A percentile compares a stretch with the other conserved stretches of the same genome.
Conservation (phyloP, 2,797 vertebrate species). For the Masticophis lateralis region DNA sequence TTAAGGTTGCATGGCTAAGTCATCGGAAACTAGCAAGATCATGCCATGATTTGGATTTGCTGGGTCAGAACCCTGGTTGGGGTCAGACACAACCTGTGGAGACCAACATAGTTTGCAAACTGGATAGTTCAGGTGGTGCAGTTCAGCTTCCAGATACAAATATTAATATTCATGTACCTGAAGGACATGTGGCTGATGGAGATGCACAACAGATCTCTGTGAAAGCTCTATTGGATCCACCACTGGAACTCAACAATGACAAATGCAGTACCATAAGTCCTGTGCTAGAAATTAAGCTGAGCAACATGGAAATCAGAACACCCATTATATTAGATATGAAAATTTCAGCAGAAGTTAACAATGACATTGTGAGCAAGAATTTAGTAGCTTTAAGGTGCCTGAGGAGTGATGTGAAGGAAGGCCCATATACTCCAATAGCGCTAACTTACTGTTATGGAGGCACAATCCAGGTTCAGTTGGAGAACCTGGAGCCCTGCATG, state of each 20-base stretch:
- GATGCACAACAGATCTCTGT: conserved; percentile 92
- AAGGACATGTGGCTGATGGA: conserved; percentile 84
- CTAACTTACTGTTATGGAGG: conserved; percentile 84
- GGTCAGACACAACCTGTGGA: conserved; percentile 97
- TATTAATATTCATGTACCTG: conserved; percentile 87
- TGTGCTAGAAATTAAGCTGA: conserved; percentile 90
- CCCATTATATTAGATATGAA: conserved; percentile 88
- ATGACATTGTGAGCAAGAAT: conserved; percentile 72
- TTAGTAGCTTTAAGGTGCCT: conserved; percentile 84
- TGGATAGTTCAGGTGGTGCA: conserved; percentile 87
- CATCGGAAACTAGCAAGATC: conserved; percentile 94
- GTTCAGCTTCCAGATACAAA: conserved; percentile 92
- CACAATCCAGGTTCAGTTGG: conserved; percentile 88
- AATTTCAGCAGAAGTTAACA: conserved; percentile 81
- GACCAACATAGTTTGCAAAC: conserved; percentile 88
- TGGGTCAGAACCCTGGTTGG: conserved; percentile 95
- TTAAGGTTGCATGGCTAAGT: conserved; percentile 92
- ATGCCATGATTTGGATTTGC: conserved; percentile 90
- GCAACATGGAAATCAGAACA: conserved; percentile 90
- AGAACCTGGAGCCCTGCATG: conserved; percentile 91
- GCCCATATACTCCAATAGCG: conserved; percentile 81
- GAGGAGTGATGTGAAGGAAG: conserved; percentile 87
- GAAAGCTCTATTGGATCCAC: conserved; percentile 91
- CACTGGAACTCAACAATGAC: conserved; percentile 90
- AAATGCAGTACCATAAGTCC: conserved; percentile 88